phyloP scores from a whole-genome alignment of 92 coral and sea anemone genomes.

The Galaxea fascicularis region DNA sequence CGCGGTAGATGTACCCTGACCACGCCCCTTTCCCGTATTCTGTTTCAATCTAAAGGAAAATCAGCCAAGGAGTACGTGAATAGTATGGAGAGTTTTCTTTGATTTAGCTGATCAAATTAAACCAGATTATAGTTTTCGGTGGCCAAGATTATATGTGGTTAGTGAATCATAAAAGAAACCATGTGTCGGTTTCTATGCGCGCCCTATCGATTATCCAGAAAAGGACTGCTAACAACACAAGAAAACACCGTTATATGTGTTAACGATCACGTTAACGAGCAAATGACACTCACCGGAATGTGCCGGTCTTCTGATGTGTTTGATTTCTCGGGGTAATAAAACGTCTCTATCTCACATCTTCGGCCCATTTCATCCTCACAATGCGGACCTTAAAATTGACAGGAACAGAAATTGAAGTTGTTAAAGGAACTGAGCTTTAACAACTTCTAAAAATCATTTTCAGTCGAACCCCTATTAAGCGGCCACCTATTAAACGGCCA shows the following conservation, averaged over 20 bases:
- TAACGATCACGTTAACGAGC: neutral
- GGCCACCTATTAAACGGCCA: too few species aligned
- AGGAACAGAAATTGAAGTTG: neutral
- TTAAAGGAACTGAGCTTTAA: too few species aligned
- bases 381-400: conserved; percentile 71
- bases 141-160: too few species aligned
- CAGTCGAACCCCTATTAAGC: too few species aligned
- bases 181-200: too few species aligned
- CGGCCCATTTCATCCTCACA: conserved; percentile 85
- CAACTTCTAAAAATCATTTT: too few species aligned
- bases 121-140: neutral
- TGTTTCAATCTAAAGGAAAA: conserved; percentile 75
- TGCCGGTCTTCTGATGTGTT: conserved; percentile 77
- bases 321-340: conserved; percentile 81
- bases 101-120: neutral
- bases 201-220: too few species aligned
- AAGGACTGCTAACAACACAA: too few species aligned
- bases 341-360: conserved; percentile 86
- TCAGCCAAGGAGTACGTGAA: neutral
- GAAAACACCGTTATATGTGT: neutral
- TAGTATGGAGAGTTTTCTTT: neutral
- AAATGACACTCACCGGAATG: conserved; percentile 62
- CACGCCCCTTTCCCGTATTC: conserved; percentile 97
- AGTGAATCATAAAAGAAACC: too few species aligned
- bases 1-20: conserved; percentile 89